phyloP scores from a whole-genome alignment of 2,797 vertebrate species.

The Gymnothorax reevesii region DNA sequence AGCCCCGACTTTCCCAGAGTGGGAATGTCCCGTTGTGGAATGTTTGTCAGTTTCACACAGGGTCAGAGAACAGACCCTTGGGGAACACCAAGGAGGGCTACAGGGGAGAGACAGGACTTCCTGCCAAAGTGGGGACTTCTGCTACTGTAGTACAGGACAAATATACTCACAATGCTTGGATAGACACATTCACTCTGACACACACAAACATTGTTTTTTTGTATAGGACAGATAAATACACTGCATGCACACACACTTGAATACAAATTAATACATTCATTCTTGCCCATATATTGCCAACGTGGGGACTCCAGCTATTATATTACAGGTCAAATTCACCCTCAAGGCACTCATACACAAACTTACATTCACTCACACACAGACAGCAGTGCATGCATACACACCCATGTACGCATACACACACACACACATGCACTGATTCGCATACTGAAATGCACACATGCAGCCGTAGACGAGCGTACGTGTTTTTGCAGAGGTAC shows the following conservation, averaged over 20 bases:
- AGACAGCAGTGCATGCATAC: background rate
- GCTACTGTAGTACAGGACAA: background rate
- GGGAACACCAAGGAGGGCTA: constrained; percentile 2
- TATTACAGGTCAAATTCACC: background rate
- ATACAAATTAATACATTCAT: no score
- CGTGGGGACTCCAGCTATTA: background rate
- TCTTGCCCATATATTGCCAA: background rate
- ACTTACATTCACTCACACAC: background rate
- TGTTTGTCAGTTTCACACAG: constrained; percentile 13
- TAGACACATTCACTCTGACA: background rate
- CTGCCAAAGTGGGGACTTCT: background rate
- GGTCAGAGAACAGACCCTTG: constrained; percentile 6
- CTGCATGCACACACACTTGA: no score
- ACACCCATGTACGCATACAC: background rate
- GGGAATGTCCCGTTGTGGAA: constrained; percentile 2
- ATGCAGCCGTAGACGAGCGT: background rate
- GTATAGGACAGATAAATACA: no score
- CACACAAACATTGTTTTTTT: background rate
- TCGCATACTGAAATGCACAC: background rate
- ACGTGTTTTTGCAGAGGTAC: background rate
- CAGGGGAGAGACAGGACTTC: background rate
- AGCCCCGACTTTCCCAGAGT: constrained; percentile 15
- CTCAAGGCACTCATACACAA: background rate
- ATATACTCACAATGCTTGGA: background rate
- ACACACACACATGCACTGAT: background rate